Evolutionary conservation across 2,797 vertebrate species (phyloP).

Genomic region (Cyclura pinguis): DNA sequence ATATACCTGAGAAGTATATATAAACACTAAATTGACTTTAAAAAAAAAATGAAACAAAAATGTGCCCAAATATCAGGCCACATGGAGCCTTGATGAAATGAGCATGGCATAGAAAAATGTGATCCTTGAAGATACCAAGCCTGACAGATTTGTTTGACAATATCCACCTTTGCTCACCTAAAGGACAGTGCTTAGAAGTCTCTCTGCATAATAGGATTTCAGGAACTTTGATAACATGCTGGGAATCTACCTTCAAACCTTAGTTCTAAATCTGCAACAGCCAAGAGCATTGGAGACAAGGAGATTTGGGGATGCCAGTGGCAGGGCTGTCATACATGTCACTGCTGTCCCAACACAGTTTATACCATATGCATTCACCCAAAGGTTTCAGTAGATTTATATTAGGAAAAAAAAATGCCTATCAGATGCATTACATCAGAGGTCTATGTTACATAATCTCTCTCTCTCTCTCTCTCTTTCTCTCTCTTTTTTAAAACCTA

Average conservation of each 20-base stretch:
- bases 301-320: not conserved
- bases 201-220: not conserved
- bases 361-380: not conserved
- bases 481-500: not conserved
- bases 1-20: not conserved
- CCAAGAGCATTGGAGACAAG: not conserved
- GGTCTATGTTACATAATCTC: not conserved
- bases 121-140: too few species aligned
- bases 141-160: too few species aligned
- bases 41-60: too few species aligned
- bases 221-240: not conserved
- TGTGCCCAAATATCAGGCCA: too few species aligned
- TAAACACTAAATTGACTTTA: not conserved
- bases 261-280: not conserved
- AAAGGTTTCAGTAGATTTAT: too few species aligned
- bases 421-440: not conserved
- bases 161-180: not conserved
- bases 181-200: not conserved
- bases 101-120: too few species aligned
- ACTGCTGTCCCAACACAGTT: not conserved
- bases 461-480: too few species aligned
- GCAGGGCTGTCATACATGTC: not conserved
- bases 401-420: too few species aligned
- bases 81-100: too few species aligned
- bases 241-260: not conserved